Percentiles rank a stretch among this genome's conserved stretches.
Conservation (phyloP, 2,888 invertebrate genomes). For the Scrobipalpa costella region DNA sequence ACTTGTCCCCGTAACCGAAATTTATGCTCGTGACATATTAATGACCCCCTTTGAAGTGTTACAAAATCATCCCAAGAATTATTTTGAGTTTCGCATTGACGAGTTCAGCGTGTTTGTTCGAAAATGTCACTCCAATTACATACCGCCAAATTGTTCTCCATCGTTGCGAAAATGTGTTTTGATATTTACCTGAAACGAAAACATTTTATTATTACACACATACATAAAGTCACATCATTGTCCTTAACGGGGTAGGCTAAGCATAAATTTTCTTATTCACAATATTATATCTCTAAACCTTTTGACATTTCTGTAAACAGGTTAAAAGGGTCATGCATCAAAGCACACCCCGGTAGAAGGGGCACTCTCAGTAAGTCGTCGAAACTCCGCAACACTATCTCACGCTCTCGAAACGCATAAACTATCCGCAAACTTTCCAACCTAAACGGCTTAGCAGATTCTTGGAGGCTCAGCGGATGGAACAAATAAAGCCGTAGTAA, state of each 20-base stretch:
- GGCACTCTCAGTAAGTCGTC: conserved; percentile 9
- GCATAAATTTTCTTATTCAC: too few species aligned
- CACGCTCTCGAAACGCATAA: conserved; percentile 18
- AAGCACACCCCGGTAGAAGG: neutral
- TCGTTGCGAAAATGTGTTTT: conserved; percentile 37
- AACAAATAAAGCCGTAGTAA: conserved; percentile 34
- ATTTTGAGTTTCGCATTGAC: conserved; percentile 56
- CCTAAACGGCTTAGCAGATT: conserved; percentile 22
- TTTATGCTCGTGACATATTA: conserved; percentile 62
- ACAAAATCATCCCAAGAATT: conserved; percentile 66
- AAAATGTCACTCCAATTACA: conserved; percentile 58
- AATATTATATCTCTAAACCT: too few species aligned
- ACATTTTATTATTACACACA: conserved; percentile 1
- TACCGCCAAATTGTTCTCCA: conserved; percentile 51
- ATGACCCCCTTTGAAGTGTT: conserved; percentile 73
- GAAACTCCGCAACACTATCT: conserved; percentile 11
- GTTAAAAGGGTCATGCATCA: conserved; percentile 5
- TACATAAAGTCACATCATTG: too few species aligned
- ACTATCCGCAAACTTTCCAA: conserved; percentile 20
- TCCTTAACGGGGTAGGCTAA: neutral
- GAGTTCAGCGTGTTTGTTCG: conserved; percentile 44
- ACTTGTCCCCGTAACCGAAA: conserved; percentile 55
- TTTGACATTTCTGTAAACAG: too few species aligned
- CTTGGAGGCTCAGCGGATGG: conserved; percentile 9
- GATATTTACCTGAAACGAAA: conserved; percentile 51